Base-by-base conservation (phyloP, 1,140 invertebrate genomes). In the Penaeus japonicus region DNA sequence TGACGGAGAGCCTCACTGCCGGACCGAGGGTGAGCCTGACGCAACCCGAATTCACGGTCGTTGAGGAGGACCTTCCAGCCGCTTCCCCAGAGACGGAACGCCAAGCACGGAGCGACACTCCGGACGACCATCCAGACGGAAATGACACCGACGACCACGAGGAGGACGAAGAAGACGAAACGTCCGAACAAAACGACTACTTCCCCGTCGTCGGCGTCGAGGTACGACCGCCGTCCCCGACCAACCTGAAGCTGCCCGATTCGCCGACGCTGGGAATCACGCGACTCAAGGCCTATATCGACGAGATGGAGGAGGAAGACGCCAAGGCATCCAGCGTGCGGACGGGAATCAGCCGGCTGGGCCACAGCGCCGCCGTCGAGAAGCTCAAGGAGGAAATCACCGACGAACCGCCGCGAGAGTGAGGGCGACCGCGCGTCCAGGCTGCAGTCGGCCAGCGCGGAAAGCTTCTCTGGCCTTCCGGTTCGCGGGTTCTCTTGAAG, bases 291-390 rank as follows among this genome's bases (percentile, higher is more conserved):
- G 80, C 81, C 78, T 88, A 24, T 35, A 24, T 88, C n/a, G 55
- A 80, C n/a, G 32, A 75, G 32, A 55, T 55, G 30, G 27, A 87
- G 20, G 35, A 30, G 30, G 47, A 82, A 1, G 54, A 57, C 15
- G 57, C 32, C 20, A 47, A 47, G 4, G 1, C 32, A 15, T 7
- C 20, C 12, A 59, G 81, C 30, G 59, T 87, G 12, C 77, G 77
- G 65, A 32, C 87, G 27, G 70, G 87, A 4, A 88, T 88, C 54
- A 88, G 80, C 54, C 65, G 87, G 10, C 70, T 88, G 15, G 87
- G 87, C n/a, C 87, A 88, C 70, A 88, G 87, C 24, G 80, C 80
- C 20, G 87, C 87, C 53, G 80, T 88, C 3, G 87, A 88, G 70
- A 88, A 88, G 27, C 80, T 88, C 18, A 88, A 84, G 10, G 47